Evolutionary conservation across 2,888 invertebrate genomes (phyloP).

Genomic region (Apeira syringaria): DNA sequence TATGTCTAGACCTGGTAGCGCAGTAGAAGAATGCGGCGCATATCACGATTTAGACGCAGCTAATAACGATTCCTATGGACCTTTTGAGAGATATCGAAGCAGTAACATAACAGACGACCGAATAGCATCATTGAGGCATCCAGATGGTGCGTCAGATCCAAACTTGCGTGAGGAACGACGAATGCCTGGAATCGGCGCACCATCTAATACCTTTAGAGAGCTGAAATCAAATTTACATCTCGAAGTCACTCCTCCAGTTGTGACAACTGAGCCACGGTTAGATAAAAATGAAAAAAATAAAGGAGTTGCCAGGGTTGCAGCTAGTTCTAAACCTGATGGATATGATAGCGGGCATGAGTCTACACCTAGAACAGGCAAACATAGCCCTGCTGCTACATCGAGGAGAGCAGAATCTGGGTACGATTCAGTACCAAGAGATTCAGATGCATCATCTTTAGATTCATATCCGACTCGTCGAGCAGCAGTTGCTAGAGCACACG

Average conservation of each 20-base stretch:
- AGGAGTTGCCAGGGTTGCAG: constrained; percentile 86
- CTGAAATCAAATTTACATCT: constrained; percentile 76
- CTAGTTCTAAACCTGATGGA: constrained; percentile 88
- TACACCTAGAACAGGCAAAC: constrained; percentile 91
- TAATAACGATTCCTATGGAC: constrained; percentile 78
- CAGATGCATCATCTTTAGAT: constrained; percentile 93
- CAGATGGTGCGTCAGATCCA: constrained; percentile 97
- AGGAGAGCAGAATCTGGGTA: constrained; percentile 95
- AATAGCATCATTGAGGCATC: constrained; percentile 91
- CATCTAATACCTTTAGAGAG: constrained; percentile 84
- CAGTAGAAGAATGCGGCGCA: constrained; percentile 85
- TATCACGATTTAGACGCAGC: constrained; percentile 82
- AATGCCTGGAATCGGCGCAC: constrained; percentile 85
- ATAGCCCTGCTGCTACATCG: constrained; percentile 90
- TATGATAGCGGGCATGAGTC: constrained; percentile 94
- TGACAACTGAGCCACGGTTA: constrained; percentile 83
- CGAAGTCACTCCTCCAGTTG: constrained; percentile 80
- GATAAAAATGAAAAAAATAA: constrained; percentile 86
- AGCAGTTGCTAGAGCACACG: constrained; percentile 76
- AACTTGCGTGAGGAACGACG: constrained; percentile 90
- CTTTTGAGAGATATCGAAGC: constrained; percentile 86
- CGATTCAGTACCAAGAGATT: constrained; percentile 94
- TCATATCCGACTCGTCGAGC: constrained; percentile 84
- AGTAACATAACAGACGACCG: constrained; percentile 81
- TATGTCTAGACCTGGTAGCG: constrained; percentile 87